Evolutionary conservation across 2,113 vertebrate species (phyloP).

Genomic region (Lonchura striata): DNA sequence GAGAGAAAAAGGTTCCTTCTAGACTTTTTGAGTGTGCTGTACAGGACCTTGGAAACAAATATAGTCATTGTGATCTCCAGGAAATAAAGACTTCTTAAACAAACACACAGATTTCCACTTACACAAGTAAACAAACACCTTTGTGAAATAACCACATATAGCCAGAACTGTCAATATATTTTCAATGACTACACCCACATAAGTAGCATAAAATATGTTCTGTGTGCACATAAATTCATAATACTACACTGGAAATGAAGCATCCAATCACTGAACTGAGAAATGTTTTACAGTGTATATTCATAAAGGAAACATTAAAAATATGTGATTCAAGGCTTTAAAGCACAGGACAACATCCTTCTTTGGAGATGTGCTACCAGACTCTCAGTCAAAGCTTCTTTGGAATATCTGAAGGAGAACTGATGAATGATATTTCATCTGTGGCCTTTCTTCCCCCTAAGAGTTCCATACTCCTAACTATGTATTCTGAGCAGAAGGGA

Average conservation of each 20-base stretch:
- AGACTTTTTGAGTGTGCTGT: neutral
- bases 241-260: neutral
- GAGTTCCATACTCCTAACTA: neutral
- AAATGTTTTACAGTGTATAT: neutral
- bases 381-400: neutral
- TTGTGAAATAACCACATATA: neutral
- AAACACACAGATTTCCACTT: neutral
- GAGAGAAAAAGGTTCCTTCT: neutral
- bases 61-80: neutral
- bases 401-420: neutral
- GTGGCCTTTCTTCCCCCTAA: neutral
- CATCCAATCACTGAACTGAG: neutral
- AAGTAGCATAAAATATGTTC: neutral
- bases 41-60: neutral
- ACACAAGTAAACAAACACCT: neutral
- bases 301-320: neutral
- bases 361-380: neutral
- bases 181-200: neutral
- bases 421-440: neutral
- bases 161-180: neutral
- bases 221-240: neutral
- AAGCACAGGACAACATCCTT: neutral
- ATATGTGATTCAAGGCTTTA: neutral
- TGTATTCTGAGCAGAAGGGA: neutral
- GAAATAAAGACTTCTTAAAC: neutral